Evolutionary conservation across 2,113 vertebrate genomes (phyloP), one percentile per base, ranked within the genome.

Genomic region (Ceuthmochares aereus): DNA sequence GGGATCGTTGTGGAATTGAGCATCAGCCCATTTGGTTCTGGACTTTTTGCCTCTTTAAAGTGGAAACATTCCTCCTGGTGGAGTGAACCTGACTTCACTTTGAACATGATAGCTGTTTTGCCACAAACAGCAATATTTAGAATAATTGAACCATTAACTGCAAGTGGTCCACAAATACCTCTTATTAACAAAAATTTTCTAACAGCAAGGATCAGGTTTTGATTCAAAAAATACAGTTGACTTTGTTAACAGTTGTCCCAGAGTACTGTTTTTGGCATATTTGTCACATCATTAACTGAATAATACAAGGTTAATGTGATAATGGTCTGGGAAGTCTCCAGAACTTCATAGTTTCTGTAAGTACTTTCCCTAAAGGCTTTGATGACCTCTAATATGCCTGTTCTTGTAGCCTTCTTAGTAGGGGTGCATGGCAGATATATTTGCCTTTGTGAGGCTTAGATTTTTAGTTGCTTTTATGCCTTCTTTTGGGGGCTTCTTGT

Each of bases 1-100:
- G 93, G 59, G 82, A 94, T 89, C 91, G 3, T 84, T 96, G 91
- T 96, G 87, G 81, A 79, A 58, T 9, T 64, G 12, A 87, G 45
- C 42, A 56, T 66, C 40, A 60, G 26, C 32, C 30, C 13, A 8
- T 73, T n/a, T 91, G 34, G 7, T n/a, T 70, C 59, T 87, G 58
- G 30, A 49, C 21, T 12, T 95, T 27, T 58, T 83, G 19, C 22
- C 21, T 86, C 58, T 79, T 69, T 23, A 5, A 27, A 47, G 9
- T 73, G 17, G 55, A 63, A 64, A 43, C 27, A 10, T 90, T 80
- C 34, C 59, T 70, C 34, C 40, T 60, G 47, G 14, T 87, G 29
- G 36, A 77, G 16, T 62, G 19, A 89, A 74, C 12, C 34, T 45
- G 23, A 52, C 47, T 91, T 92, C 18, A 49, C 56, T 77, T 60